Evolutionary conservation across 2,888 invertebrate species (phyloP).

Genomic region (Strigamia transsilvanica): DNA sequence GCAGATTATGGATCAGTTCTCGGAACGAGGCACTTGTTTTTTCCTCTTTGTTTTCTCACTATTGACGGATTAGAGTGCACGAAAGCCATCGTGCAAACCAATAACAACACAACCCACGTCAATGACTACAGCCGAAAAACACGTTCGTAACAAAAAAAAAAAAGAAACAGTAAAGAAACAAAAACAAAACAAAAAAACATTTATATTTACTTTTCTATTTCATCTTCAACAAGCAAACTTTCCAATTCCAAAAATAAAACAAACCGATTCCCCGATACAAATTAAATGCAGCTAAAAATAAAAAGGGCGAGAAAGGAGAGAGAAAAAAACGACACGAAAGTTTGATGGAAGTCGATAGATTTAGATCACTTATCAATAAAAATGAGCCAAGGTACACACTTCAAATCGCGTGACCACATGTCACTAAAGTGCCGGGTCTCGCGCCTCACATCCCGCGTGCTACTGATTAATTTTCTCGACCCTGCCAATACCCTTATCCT

Average conservation of each 20-base stretch:
- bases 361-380: constrained; percentile 49
- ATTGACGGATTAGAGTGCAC: constrained; percentile 50
- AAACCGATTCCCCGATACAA: neutral
- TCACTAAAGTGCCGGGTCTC: constrained; percentile 45
- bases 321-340: constrained; percentile 16
- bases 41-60: constrained; percentile 46
- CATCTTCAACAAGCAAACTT: neutral
- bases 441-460: constrained; percentile 40
- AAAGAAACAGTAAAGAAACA: neutral
- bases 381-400: neutral
- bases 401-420: constrained; percentile 32
- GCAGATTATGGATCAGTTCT: constrained; percentile 49
- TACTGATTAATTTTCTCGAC: constrained; percentile 44
- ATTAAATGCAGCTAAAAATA: constrained; percentile 43
- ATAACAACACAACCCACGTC: constrained; percentile 43
- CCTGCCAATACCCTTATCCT: neutral
- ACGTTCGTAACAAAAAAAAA: constrained; percentile 11
- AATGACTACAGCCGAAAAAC: constrained; percentile 21
- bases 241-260: neutral
- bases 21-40: constrained; percentile 50
- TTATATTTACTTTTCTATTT: neutral
- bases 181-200: neutral
- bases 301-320: neutral
- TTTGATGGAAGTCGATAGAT: constrained; percentile 28
- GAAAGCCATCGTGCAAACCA: constrained; percentile 39